Evolutionary conservation across 2,113 vertebrate genomes (phyloP).

Genomic region (Fregata magnificens): DNA sequence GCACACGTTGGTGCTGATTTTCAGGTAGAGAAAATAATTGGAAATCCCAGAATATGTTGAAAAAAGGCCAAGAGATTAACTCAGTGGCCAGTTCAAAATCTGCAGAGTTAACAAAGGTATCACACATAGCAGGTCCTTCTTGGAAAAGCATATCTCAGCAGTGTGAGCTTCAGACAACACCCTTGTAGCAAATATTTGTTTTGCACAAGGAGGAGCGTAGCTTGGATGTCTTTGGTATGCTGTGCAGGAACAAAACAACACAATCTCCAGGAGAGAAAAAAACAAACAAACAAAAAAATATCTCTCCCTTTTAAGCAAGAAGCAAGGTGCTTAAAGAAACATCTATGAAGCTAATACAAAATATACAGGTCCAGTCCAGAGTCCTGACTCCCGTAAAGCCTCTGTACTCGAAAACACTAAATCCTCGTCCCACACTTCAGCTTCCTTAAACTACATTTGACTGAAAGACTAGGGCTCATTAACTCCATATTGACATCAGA

Average conservation of each 20-base stretch:
- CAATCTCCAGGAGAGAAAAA: accelerated
- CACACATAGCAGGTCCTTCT: background rate
- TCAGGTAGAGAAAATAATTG: background rate
- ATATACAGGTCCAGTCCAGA: background rate
- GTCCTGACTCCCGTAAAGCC: background rate
- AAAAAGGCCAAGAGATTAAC: background rate
- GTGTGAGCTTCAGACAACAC: background rate
- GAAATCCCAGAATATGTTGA: background rate
- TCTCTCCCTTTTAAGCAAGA: background rate
- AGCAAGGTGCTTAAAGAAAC: background rate
- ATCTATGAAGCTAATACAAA: background rate
- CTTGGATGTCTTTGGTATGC: background rate
- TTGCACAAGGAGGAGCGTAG: background rate
- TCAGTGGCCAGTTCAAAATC: background rate
- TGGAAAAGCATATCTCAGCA: background rate
- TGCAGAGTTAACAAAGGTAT: background rate
- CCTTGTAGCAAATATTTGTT: background rate
- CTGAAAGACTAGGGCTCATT: background rate
- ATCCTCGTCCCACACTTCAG: background rate
- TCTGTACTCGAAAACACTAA: background rate
- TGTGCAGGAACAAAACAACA: background rate
- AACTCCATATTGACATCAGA: background rate
- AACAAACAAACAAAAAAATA: no score
- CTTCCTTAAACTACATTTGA: background rate
- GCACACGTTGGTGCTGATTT: background rate